Conservation (phyloP, 1,140 invertebrate species). For the Rhyacophila brunnea region DNA sequence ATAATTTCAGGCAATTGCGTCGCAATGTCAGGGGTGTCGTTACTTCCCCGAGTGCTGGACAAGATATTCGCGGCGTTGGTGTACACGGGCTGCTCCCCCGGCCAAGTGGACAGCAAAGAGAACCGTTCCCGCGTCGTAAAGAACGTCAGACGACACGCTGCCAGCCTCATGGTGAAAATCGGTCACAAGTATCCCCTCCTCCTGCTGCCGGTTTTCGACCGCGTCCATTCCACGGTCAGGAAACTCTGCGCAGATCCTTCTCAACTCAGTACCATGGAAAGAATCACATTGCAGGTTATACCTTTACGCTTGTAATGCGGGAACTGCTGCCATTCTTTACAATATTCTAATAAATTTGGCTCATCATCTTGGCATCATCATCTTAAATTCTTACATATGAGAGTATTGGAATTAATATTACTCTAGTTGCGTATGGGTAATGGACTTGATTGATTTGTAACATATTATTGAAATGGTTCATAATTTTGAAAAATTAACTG, state of each 20-base stretch:
- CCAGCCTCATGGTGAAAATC: conserved; percentile 85
- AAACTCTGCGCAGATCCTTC: conserved; percentile 63
- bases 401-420: too few relatives aligned
- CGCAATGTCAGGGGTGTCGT: conserved; percentile 66
- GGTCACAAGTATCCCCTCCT: conserved; percentile 82
- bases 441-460: too few relatives aligned
- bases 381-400: too few relatives aligned
- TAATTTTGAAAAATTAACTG: background rate
- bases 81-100: conserved; percentile 59
- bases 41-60: conserved; percentile 76
- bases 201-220: conserved; percentile 82
- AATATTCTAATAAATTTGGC: too few relatives aligned
- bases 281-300: conserved; percentile 71
- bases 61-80: conserved; percentile 84
- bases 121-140: conserved; percentile 71
- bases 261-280: conserved; percentile 80
- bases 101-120: conserved; percentile 49
- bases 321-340: too few relatives aligned
- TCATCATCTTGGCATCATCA: too few relatives aligned
- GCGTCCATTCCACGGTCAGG: conserved; percentile 73
- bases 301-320: too few relatives aligned
- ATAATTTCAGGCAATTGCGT: conserved; percentile 54
- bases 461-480: too few relatives aligned
- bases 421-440: too few relatives aligned
- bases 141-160: conserved; percentile 84